Base-by-base conservation (phyloP, 2,113 vertebrate genomes). In the Catagonus wagneri region DNA sequence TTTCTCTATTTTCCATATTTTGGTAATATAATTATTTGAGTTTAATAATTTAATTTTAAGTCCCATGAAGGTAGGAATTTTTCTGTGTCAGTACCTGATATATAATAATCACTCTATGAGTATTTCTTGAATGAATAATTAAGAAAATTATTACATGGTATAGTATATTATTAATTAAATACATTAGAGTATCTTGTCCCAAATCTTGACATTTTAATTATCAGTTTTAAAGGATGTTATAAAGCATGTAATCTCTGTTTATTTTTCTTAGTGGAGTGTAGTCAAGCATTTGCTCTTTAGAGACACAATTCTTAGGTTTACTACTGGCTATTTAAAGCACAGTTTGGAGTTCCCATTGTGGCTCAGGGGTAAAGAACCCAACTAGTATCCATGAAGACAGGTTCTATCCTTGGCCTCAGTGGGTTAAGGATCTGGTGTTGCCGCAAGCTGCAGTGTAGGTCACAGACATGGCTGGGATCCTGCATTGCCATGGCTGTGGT, bases 171-270 rank as follows among this genome's bases (percentile, higher is more conserved):
- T 79, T 92, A 78, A 36, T 90, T 89, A 87, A 88, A 85, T 84
- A 61, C 27, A 61, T 60, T 39, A 93, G 81, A 89, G 2, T 32
- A 63, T 56, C 19, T 71, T 78, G 6, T 56, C 34, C 69, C 17
- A 69, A 91, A 91, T 83, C n/a, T 86, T 93, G 54, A 93, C 9
- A 68, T 84, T 93, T 93, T 93, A 25, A 32, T 56, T 58, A 34
- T 22, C 2, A 86, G 11, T 60, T 92, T 94, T 71, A 11, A 50
- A 74, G 75, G 39, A 2, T 89, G n/a, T 60, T 87, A 74, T 23
- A n/a, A 68, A 68, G 3, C 52, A 29, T 23, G 5, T 34, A 23
- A 15, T 66, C 22, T 88, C 60, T 75, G 29, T 72, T 68, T 54
- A 10, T 93, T 83, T 79, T 90, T 90, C 54, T 44, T 66, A 56